These are phyloP conservation scores for Xenus cinereus DNA, from an alignment of 2,113 vertebrate genomes.

Conservation along the genomic window DNA sequence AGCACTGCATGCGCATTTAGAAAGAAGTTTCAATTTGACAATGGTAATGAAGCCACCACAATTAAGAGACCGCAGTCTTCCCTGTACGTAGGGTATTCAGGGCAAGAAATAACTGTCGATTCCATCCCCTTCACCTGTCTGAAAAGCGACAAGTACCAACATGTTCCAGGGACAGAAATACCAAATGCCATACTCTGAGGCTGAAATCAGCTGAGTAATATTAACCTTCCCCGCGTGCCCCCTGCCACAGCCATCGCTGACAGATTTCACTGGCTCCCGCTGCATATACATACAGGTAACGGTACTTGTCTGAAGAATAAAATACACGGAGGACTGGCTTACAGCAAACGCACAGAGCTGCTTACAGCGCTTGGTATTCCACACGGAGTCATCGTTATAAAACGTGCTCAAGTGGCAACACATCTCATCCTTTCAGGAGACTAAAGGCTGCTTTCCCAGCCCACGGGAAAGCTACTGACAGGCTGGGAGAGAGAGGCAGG, in stretches of 20 bases:
- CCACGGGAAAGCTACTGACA: not conserved
- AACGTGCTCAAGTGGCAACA: not conserved
- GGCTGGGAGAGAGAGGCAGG: not conserved
- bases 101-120: not conserved
- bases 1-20: not conserved
- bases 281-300: not conserved
- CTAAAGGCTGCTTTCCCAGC: not conserved
- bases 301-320: not conserved
- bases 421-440: not conserved
- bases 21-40: not conserved
- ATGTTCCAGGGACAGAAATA: constrained; percentile 38
- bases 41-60: not conserved
- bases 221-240: not conserved
- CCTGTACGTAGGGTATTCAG: not conserved
- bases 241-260: not conserved
- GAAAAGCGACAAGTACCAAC: not conserved
- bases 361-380: not conserved
- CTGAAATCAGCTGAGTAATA: constrained; percentile 40
- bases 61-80: not conserved
- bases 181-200: constrained; percentile 25
- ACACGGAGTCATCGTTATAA: not conserved
- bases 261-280: not conserved
- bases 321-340: not conserved
- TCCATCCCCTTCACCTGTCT: constrained; percentile 4
- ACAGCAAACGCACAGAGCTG: not conserved